A percentile compares a stretch with the other conserved stretches of the same genome.
phyloP scores from a whole-genome alignment of 2,797 vertebrate genomes.

The Pipistrellus kuhlii region DNA sequence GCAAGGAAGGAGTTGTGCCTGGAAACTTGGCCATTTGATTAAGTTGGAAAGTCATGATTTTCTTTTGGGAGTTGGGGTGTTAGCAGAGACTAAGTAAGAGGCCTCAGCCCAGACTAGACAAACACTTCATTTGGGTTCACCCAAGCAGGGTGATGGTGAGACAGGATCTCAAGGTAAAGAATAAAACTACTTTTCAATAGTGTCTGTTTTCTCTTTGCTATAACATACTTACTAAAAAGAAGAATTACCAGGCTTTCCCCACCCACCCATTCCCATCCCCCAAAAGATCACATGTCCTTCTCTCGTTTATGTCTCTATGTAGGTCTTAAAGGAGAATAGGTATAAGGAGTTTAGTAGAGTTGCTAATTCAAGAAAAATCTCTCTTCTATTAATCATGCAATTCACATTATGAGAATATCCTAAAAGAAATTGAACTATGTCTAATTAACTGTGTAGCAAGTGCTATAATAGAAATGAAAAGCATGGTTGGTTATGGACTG shows the following conservation, averaged over 20 bases:
- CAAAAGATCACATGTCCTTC: background rate
- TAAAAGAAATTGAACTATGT: conserved; percentile 1
- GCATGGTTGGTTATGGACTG: background rate
- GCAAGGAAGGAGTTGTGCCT: background rate
- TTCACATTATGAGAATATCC: background rate
- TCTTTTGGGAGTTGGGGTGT: background rate
- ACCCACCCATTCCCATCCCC: background rate
- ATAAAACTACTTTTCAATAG: background rate
- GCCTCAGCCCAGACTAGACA: background rate
- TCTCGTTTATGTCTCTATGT: background rate
- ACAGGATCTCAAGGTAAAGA: background rate
- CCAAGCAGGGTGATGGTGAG: background rate
- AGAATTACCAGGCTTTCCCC: background rate
- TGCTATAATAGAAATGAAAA: background rate
- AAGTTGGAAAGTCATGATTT: background rate
- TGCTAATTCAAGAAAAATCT: background rate
- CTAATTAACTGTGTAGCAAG: background rate
- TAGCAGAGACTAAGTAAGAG: background rate
- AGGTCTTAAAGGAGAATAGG: background rate
- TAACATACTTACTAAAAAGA: background rate
- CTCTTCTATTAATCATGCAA: background rate
- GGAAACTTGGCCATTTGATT: background rate
- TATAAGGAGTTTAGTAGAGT: background rate
- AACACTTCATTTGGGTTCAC: background rate
- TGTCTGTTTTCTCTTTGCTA: background rate